phyloP scores from a whole-genome alignment of 2,797 vertebrate species.

The Pseudochirops cupreus region DNA sequence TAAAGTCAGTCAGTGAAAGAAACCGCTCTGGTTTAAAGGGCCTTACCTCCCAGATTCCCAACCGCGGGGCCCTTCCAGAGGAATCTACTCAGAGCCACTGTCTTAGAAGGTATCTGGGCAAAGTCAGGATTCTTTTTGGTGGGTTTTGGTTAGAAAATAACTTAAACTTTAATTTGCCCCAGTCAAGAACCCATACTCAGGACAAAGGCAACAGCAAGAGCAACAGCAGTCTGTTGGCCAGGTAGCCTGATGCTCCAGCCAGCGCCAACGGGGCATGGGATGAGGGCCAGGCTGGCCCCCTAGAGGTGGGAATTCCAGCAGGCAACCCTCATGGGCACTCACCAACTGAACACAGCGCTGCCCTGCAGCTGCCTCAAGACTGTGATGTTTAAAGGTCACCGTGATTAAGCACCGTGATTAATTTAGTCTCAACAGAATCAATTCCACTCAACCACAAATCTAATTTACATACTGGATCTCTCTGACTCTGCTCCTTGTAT shows the following conservation, averaged over 20 bases:
- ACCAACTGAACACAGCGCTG: conserved; percentile 57
- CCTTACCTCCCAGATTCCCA: not conserved
- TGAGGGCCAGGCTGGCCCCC: not conserved
- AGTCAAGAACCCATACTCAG: not conserved
- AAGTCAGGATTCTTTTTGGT: too few species aligned
- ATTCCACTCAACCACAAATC: conserved; percentile 92
- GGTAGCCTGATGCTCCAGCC: not conserved
- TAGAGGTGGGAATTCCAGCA: conserved; percentile 41
- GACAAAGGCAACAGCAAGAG: not conserved
- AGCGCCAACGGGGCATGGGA: not conserved
- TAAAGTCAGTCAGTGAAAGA: not conserved
- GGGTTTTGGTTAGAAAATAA: not conserved
- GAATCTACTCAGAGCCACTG: not conserved
- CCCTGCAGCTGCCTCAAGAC: conserved; percentile 82
- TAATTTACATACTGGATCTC: conserved; percentile 84
- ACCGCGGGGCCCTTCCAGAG: not conserved
- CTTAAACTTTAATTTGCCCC: not conserved
- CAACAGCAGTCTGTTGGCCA: not conserved
- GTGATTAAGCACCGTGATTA: conserved; percentile 93
- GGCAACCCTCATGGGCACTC: conserved; percentile 18
- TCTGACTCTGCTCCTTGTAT: conserved; percentile 73
- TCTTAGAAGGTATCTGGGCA: not conserved
- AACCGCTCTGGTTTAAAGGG: not conserved
- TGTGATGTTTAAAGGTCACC: conserved; percentile 86
- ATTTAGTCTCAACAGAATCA: conserved; percentile 93